These are phyloP conservation scores for Thunnus maccoyii DNA, from an alignment of 2,113 vertebrate species.

Conservation along the genomic window DNA sequence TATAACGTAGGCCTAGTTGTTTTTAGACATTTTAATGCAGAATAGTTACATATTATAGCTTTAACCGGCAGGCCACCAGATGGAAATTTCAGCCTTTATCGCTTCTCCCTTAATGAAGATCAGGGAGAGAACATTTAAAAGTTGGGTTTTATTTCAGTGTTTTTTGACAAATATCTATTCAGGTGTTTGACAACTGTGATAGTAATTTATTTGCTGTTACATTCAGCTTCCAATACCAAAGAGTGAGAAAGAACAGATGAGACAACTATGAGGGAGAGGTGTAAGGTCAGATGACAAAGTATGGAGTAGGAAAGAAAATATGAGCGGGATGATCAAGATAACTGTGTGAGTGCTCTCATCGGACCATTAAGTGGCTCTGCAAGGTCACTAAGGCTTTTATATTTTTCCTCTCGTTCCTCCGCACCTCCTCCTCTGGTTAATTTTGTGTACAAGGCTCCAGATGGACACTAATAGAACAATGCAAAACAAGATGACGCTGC, in stretches of 20 bases:
- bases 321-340: background rate
- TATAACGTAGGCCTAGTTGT: too few species aligned
- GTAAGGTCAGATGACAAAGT: background rate
- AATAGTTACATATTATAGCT: too few species aligned
- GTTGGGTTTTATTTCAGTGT: background rate
- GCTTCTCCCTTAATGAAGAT: background rate
- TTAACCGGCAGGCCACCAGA: slow-evolving; percentile 6
- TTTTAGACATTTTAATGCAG: too few species aligned
- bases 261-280: background rate
- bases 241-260: background rate
- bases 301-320: background rate
- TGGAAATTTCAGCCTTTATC: slow-evolving; percentile 10
- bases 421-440: background rate
- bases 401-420: background rate
- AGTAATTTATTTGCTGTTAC: background rate
- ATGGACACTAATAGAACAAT: slow-evolving; percentile 41
- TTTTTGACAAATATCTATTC: background rate
- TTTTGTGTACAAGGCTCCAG: slow-evolving; percentile 42
- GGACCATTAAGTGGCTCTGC: slow-evolving; percentile 3
- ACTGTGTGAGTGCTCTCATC: slow-evolving; percentile 5
- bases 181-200: background rate
- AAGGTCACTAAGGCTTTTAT: slow-evolving; percentile 28
- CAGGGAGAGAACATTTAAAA: background rate
- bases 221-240: background rate
- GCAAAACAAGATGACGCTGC: slow-evolving; percentile 58